phyloP scores from a whole-genome alignment of 2,888 invertebrate species.

The Microchrysa polita region DNA sequence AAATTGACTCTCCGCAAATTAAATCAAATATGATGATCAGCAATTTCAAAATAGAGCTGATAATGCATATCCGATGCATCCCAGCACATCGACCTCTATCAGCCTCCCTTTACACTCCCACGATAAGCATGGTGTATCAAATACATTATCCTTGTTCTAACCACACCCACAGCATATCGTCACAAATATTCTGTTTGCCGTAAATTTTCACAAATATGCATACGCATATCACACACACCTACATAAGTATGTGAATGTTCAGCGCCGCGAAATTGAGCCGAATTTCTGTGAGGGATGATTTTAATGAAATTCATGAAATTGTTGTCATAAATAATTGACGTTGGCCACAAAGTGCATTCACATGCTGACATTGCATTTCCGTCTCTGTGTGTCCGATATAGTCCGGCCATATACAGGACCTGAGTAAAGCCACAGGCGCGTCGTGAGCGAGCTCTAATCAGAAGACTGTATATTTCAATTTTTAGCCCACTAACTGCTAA shows the following conservation, averaged over 20 bases:
- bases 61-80: too few relatives aligned
- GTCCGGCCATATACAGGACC: background rate
- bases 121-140: too few relatives aligned
- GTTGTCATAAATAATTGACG: slow-evolving; percentile 60
- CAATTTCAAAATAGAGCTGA: too few relatives aligned
- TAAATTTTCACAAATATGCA: background rate
- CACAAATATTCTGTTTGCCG: background rate
- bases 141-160: too few relatives aligned
- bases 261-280: slow-evolving; percentile 10
- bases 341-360: slow-evolving; percentile 48
- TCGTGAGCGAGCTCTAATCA: slow-evolving; percentile 7
- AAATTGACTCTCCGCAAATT: too few relatives aligned
- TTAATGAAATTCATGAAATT: slow-evolving; percentile 60
- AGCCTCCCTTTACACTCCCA: too few relatives aligned
- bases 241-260: background rate
- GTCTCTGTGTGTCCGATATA: background rate
- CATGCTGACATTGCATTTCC: background rate
- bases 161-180: too few relatives aligned
- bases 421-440: background rate
- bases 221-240: too few relatives aligned
- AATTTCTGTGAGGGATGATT: slow-evolving; percentile 49
- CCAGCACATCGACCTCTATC: too few relatives aligned
- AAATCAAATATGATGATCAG: too few relatives aligned
- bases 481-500: slow-evolving; percentile 18
- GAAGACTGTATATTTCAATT: background rate